These are phyloP conservation scores for Corydoras maculifer DNA, from an alignment of 2,113 vertebrate species.

Conservation along the genomic window DNA sequence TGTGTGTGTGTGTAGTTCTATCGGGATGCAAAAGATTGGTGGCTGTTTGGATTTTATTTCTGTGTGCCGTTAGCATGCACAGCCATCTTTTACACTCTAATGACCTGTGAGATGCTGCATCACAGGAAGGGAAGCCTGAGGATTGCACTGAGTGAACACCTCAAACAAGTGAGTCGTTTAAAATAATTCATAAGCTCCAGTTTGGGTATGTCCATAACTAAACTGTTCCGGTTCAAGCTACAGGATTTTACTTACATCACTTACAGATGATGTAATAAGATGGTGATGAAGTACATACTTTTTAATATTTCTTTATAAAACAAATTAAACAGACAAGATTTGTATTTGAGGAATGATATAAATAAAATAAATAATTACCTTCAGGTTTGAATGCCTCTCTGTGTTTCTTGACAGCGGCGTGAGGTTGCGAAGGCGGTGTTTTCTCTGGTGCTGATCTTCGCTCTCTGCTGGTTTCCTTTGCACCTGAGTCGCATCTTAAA, in stretches of 20 bases:
- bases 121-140: conserved; percentile 80
- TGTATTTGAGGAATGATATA: too few relatives aligned
- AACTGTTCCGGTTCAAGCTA: too few relatives aligned
- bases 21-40: conserved; percentile 84
- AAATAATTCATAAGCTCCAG: background rate
- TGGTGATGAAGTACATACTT: too few relatives aligned
- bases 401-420: conserved; percentile 67
- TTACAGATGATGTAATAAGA: too few relatives aligned
- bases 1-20: conserved; percentile 63
- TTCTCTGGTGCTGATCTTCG: conserved; percentile 89
- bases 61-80: conserved; percentile 83
- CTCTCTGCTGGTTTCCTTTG: conserved; percentile 94
- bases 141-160: conserved; percentile 84
- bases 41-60: conserved; percentile 95
- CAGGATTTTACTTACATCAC: too few relatives aligned
- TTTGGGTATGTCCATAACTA: too few relatives aligned
- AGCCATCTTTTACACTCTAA: conserved; percentile 84
- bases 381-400: background rate
- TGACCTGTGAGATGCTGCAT: conserved; percentile 88
- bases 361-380: too few relatives aligned
- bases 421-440: conserved; percentile 94
- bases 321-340: too few relatives aligned
- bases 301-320: too few relatives aligned
- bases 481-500: conserved; percentile 90
- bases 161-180: conserved; percentile 79